A percentile compares a stretch with the other conserved stretches of the same genome.
phyloP scores from a whole-genome alignment of 2,113 vertebrate species.

The Tauraco erythrolophus region DNA sequence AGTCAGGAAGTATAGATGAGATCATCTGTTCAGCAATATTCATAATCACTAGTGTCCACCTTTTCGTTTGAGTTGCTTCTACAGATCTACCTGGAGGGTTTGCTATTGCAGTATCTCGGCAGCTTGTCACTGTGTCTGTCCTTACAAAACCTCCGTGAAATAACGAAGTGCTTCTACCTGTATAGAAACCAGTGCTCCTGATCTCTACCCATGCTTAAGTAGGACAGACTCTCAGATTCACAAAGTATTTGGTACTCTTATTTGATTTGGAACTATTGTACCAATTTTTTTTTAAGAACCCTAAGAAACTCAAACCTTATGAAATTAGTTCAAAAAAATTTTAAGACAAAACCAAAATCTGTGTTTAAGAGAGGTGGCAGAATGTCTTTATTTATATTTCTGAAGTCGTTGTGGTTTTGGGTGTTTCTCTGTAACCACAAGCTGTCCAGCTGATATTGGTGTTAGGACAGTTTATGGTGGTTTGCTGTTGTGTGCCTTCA shows the following conservation, averaged over 20 bases:
- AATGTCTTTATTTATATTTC: not conserved
- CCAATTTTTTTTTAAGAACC: not conserved
- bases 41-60: not conserved
- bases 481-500: not conserved
- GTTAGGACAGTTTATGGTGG: not conserved
- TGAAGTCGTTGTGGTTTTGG: not conserved
- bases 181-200: not conserved
- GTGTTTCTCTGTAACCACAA: not conserved
- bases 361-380: not conserved
- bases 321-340: not conserved
- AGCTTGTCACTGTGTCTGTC: not conserved
- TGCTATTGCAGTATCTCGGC: not conserved
- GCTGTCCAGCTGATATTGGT: not conserved
- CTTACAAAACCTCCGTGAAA: not conserved
- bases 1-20: not conserved
- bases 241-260: not conserved
- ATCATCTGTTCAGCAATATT: not conserved
- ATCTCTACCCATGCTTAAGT: not conserved
- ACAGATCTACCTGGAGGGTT: not conserved
- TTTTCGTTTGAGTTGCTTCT: not conserved
- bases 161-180: not conserved
- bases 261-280: not conserved
- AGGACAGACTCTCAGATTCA: not conserved
- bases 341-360: not conserved
- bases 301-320: not conserved